These are phyloP conservation scores for Dendrophyllia cribrosa DNA, from an alignment of 64 coral and sea anemone species.

Conservation along the genomic window DNA sequence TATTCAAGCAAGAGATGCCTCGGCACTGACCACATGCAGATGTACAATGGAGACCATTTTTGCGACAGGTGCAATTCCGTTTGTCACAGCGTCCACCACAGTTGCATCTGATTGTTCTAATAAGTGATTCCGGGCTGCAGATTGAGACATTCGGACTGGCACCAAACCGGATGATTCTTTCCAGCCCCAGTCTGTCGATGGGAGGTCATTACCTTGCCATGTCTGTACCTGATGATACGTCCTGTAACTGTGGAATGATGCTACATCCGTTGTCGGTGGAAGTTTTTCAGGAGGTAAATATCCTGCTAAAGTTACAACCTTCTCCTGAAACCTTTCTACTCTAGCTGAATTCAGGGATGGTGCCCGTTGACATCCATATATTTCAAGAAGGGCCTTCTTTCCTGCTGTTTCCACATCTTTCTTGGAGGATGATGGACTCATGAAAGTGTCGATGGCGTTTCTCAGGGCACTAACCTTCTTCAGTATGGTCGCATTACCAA, in stretches of 20 bases:
- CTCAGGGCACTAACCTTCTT: slow-evolving; percentile 43
- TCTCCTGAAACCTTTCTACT: slow-evolving; percentile 36
- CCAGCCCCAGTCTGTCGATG: slow-evolving; percentile 31
- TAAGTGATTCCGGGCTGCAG: slow-evolving; percentile 34
- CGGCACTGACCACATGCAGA: too few species aligned
- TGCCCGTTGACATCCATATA: background rate
- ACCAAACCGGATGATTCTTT: background rate
- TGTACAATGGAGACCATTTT: too few species aligned
- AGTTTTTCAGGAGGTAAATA: slow-evolving; percentile 33
- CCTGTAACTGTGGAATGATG: slow-evolving; percentile 30
- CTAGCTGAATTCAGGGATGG: background rate
- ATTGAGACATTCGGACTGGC: background rate
- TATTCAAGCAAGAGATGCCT: too few species aligned
- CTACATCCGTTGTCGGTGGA: slow-evolving; percentile 32
- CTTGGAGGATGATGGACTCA: background rate
- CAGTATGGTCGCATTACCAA: slow-evolving; percentile 34
- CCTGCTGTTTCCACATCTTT: slow-evolving; percentile 7
- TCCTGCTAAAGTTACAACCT: slow-evolving; percentile 22
- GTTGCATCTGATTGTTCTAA: slow-evolving; percentile 40
- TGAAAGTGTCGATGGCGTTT: slow-evolving; percentile 17
- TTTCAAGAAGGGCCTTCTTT: slow-evolving; percentile 32
- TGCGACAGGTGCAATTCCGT: too few species aligned
- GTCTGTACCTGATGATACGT: slow-evolving; percentile 49
- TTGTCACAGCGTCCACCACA: slow-evolving; percentile 28
- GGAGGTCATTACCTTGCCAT: slow-evolving; percentile 17